Percentiles rank a stretch among this genome's conserved stretches.
Conservation (phyloP, 2,113 vertebrate species). For the Kryptolebias marmoratus region DNA sequence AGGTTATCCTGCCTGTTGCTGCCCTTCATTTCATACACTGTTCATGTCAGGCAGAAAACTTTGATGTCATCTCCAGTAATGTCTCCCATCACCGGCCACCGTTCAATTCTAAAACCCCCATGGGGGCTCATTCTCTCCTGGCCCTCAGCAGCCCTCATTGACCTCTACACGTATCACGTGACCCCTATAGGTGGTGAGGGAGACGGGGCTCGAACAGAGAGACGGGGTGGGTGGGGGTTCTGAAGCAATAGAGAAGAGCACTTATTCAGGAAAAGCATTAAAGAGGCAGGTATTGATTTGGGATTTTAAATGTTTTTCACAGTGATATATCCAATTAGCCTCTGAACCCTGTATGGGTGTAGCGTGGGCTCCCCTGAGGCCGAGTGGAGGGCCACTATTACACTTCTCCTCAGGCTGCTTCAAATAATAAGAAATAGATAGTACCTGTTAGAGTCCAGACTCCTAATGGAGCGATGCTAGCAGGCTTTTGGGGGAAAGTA, state of each 20-base stretch:
- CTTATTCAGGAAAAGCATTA: slow-evolving; percentile 81
- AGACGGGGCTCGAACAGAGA: slow-evolving; percentile 38
- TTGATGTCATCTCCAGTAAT: slow-evolving; percentile 39
- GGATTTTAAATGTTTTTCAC: slow-evolving; percentile 82
- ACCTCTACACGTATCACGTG: slow-evolving; percentile 62
- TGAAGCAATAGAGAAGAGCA: slow-evolving; percentile 70
- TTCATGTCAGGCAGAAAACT: slow-evolving; percentile 29
- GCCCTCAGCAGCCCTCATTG: slow-evolving; percentile 62
- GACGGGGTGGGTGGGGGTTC: slow-evolving; percentile 26
- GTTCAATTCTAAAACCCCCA: slow-evolving; percentile 66
- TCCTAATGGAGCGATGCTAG: slow-evolving; percentile 29
- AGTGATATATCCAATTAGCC: slow-evolving; percentile 83
- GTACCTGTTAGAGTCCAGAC: slow-evolving; percentile 64
- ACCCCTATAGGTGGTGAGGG: slow-evolving; percentile 69
- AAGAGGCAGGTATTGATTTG: slow-evolving; percentile 82
- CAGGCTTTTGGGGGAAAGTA: slow-evolving; percentile 24
- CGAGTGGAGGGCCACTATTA: slow-evolving; percentile 39
- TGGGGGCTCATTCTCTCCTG: slow-evolving; percentile 62
- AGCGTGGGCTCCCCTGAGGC: slow-evolving; percentile 65
- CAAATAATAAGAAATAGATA: slow-evolving; percentile 63
- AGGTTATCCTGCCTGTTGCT: slow-evolving; percentile 30
- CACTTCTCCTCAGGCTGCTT: slow-evolving; percentile 50
- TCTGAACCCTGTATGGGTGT: slow-evolving; percentile 78
- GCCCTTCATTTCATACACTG: slow-evolving; percentile 13
- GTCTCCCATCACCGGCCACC: slow-evolving; percentile 54